Evolutionary conservation across 2,888 invertebrate species (phyloP).

Genomic region (Rotaria socialis): DNA sequence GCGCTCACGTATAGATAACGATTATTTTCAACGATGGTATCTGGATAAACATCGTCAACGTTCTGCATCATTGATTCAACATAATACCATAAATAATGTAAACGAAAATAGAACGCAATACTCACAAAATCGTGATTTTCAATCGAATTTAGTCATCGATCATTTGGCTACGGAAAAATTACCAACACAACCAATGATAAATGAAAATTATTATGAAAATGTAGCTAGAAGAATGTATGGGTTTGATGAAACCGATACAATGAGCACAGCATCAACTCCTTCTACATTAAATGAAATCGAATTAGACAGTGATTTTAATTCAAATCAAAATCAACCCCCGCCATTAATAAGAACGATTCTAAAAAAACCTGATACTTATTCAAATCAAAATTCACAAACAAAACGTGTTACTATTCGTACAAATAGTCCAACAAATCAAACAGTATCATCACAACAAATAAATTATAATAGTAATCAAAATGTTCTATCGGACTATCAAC

Average conservation of each 20-base stretch:
- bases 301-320: not conserved
- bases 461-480: not conserved
- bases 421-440: not conserved
- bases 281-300: not conserved
- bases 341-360: not conserved
- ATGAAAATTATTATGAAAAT: not conserved
- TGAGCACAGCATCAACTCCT: not conserved
- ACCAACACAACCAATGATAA: not conserved
- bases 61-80: slow-evolving; percentile 22
- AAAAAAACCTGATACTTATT: not conserved
- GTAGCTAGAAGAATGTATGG: not conserved
- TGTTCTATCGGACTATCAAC: not conserved
- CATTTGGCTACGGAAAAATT: not conserved
- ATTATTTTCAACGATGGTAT: slow-evolving; percentile 27
- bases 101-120: not conserved
- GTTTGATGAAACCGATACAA: not conserved
- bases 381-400: not conserved
- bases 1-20: not conserved
- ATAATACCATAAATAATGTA: not conserved
- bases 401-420: not conserved
- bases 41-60: slow-evolving; percentile 7
- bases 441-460: not conserved
- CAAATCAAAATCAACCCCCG: not conserved
- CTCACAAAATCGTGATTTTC: not conserved
- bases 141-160: not conserved